phyloP scores from a whole-genome alignment of 2,888 invertebrate species.

The Brachypalpus laphriformis region DNA sequence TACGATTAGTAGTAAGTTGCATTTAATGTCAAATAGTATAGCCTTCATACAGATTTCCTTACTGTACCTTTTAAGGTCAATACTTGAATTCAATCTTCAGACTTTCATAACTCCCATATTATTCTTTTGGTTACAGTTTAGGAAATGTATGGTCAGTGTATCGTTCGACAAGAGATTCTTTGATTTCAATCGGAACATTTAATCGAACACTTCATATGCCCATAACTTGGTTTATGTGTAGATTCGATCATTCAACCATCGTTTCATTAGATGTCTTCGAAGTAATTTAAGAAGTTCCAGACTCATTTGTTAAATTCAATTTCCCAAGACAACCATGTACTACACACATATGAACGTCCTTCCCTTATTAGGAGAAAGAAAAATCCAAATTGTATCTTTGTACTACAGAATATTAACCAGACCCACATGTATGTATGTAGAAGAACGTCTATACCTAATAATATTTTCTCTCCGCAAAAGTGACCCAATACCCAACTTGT shows the following conservation, averaged over 20 bases:
- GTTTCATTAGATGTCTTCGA: background rate
- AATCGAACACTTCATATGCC: no score
- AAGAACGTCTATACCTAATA: background rate
- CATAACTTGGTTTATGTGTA: background rate
- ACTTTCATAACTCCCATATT: no score
- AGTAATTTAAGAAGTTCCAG: background rate
- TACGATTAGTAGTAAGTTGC: no score
- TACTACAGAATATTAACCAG: background rate
- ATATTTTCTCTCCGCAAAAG: background rate
- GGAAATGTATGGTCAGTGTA: background rate
- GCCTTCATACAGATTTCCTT: no score
- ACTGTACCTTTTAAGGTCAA: no score
- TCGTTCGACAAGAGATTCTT: background rate
- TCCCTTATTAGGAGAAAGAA: background rate
- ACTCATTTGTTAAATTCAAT: background rate
- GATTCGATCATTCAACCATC: background rate
- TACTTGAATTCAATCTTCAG: no score
- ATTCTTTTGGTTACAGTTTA: no score
- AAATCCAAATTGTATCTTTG: background rate
- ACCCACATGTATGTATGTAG: background rate
- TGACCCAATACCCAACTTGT: conserved; percentile 6
- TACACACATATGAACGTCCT: background rate
- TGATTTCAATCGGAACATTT: background rate
- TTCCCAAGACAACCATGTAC: no score
- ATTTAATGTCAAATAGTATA: no score